phyloP scores from a whole-genome alignment of 2,113 vertebrate genomes.

The Atrichornis clamosus region DNA sequence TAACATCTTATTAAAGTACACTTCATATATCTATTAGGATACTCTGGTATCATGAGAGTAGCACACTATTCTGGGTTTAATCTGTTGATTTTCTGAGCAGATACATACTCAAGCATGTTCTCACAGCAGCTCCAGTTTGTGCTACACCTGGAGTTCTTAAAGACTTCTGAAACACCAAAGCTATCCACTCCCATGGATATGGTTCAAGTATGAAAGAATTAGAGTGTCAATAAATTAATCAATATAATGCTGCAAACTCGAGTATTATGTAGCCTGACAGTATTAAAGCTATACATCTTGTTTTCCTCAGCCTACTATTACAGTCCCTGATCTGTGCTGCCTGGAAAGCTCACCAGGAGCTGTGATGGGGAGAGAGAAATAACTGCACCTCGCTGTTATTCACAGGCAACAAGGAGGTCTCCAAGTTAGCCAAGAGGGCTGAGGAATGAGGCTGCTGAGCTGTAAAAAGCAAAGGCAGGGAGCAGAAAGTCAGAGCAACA shows the following conservation, averaged over 20 bases:
- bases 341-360: conserved; percentile 14
- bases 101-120: background rate
- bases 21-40: background rate
- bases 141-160: conserved; percentile 44
- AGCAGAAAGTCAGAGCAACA: conserved; percentile 37
- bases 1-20: background rate
- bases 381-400: conserved; percentile 18
- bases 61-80: background rate
- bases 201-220: background rate
- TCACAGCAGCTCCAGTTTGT: conserved; percentile 20
- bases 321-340: background rate
- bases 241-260: background rate
- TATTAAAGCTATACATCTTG: background rate
- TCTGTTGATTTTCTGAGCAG: conserved; percentile 22
- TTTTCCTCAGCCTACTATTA: background rate
- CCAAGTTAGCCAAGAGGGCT: background rate
- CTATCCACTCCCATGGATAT: background rate
- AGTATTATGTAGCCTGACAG: background rate
- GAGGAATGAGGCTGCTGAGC: conserved; percentile 43
- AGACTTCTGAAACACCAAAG: conserved; percentile 37
- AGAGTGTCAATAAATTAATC: conserved; percentile 5
- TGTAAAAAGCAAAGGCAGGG: conserved; percentile 20
- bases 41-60: background rate
- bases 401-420: conserved; percentile 21
- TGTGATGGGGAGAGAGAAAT: background rate